These are phyloP conservation scores for Stichodactyla helianthus DNA, from an alignment of 64 coral and sea anemone genomes.

Conservation along the genomic window DNA sequence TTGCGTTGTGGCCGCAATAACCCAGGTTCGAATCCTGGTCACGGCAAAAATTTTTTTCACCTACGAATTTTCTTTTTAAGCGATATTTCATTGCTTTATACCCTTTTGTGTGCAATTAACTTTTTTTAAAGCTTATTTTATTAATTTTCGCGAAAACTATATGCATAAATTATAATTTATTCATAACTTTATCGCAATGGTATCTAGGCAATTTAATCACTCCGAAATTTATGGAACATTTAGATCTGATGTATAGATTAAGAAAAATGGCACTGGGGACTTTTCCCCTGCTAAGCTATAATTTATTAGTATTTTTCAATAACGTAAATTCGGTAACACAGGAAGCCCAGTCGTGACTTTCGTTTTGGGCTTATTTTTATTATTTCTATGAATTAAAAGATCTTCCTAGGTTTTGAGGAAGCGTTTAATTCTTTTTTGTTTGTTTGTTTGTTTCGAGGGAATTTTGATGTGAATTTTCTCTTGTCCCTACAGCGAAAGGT, in stretches of 20 bases:
- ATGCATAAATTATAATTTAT: constrained; percentile 10
- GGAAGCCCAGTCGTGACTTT: not conserved
- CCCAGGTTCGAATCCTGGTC: constrained; percentile 88
- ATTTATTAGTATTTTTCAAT: too few species aligned
- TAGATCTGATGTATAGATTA: too few species aligned
- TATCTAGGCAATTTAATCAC: not conserved
- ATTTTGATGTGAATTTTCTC: not conserved
- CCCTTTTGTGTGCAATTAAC: not conserved
- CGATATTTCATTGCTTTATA: not conserved
- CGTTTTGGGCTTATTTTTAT: not conserved
- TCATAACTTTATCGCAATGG: not conserved
- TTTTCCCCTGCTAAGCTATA: too few species aligned
- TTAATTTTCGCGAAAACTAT: not conserved
- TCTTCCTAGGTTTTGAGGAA: not conserved
- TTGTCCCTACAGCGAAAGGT: constrained; percentile 46
- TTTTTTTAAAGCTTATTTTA: not conserved
- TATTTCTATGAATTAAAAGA: not conserved
- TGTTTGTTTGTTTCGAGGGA: not conserved
- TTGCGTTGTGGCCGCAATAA: constrained; percentile 88
- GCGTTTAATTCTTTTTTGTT: not conserved
- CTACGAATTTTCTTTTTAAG: not conserved
- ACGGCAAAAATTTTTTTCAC: constrained; percentile 20
- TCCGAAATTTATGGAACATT: too few species aligned
- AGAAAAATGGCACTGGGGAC: too few species aligned
- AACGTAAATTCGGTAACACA: not conserved